Conservation (phyloP, 2,113 vertebrate species). For the Zapus hudsonius region DNA sequence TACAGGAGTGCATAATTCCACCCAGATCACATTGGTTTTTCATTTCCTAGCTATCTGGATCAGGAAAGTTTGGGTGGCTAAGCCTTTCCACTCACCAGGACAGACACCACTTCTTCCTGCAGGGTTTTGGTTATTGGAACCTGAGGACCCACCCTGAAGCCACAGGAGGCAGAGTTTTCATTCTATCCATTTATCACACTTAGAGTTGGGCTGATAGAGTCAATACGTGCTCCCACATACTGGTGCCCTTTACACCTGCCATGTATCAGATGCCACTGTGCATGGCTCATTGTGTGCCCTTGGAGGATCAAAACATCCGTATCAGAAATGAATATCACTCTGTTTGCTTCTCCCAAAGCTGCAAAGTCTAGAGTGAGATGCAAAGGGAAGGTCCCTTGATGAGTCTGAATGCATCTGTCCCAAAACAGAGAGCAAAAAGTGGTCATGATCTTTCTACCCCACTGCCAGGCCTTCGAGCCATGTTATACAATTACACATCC, state of each 20-base stretch:
- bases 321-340: neutral
- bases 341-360: neutral
- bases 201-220: too few relatives aligned
- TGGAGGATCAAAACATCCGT: neutral
- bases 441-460: too few relatives aligned
- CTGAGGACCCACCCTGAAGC: neutral
- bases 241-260: neutral
- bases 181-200: neutral
- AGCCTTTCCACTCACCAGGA: neutral
- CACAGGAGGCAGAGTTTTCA: neutral
- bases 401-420: neutral
- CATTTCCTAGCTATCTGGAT: neutral
- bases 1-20: neutral
- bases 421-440: neutral
- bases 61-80: neutral
- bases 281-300: accelerated
- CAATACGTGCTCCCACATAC: too few relatives aligned
- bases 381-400: neutral
- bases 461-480: neutral
- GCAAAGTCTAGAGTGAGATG: neutral
- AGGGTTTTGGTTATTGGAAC: neutral
- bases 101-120: neutral
- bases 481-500: neutral
- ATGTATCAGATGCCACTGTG: accelerated
- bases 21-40: neutral